A percentile compares a stretch with the other conserved stretches of the same genome.
phyloP scores from a whole-genome alignment of 2,113 vertebrate genomes.

The Pandion haliaetus region DNA sequence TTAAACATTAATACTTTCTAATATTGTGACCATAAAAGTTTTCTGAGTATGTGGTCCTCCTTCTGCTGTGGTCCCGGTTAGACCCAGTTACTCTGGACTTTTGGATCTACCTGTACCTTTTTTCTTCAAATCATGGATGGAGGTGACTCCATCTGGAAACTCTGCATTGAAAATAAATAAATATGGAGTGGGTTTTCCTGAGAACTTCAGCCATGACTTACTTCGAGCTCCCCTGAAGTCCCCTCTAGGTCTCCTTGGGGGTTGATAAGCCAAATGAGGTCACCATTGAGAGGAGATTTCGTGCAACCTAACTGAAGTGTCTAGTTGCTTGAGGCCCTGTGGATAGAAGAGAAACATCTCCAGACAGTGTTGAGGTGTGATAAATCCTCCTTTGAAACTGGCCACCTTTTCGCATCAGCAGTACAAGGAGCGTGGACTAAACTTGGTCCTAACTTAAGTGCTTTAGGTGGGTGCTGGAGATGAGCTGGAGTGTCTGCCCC shows the following conservation, averaged over 20 bases:
- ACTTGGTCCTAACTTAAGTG: neutral
- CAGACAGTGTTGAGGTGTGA: neutral
- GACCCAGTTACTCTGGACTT: neutral
- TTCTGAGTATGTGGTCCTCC: neutral
- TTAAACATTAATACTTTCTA: neutral
- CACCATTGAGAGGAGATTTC: neutral
- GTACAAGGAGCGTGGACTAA: neutral
- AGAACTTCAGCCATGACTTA: neutral
- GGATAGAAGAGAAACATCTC: neutral
- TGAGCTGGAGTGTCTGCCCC: neutral
- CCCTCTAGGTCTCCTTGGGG: neutral
- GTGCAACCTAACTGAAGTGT: neutral
- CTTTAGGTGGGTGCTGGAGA: neutral
- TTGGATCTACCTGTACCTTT: neutral
- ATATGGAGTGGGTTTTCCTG: neutral
- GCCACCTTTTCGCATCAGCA: neutral
- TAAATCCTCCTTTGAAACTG: neutral
- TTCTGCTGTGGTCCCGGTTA: neutral
- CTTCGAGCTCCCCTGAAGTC: neutral
- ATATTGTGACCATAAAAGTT: neutral
- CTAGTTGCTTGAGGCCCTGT: neutral
- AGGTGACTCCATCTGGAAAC: neutral
- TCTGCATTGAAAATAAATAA: neutral
- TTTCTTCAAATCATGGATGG: rapidly evolving
- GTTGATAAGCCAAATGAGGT: neutral